Evolutionary conservation across 2,797 vertebrate species (phyloP), one percentile per base, ranked within the genome.

Genomic region (Acridotheres tristis): DNA sequence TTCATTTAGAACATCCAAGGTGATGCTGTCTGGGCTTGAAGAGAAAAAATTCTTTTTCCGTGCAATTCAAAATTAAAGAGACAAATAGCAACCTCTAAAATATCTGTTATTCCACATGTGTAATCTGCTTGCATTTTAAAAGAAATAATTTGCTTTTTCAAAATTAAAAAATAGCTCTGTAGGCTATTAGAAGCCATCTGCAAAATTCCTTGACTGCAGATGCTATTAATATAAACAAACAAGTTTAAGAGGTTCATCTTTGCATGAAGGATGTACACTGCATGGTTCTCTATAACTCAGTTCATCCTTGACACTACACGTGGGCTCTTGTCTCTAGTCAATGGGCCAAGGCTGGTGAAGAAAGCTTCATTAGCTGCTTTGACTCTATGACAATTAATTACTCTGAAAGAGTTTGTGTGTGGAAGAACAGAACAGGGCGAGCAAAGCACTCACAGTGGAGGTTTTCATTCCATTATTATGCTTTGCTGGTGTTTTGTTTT

Each of bases 321-420:
- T 26, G 40, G 25, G 32, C 22, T 89, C 34, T 71, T 78, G 68
- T 53, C 48, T 19, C 27, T 27, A 74, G 27, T 61, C 57, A 88
- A 32, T 27, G 36, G 61, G 36, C 32, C 66, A 65, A 93, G 48
- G 65, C 38, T 80, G n/a, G n/a, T 43, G 54, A 88, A 93, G 50
- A 89, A 77, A 91, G 40, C 66, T 85, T 85, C 89, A 66, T 88
- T 85, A 81, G 43, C 29, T 93, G 26, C 73, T 88, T 93, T 86
- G 38, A 38, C 7, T 75, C 62, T 69, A 11, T 78, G 73, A 36
- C 40, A 91, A 36, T 83, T 84, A 87, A 92, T 83, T 89, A 72
- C 20, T 55, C 54, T 81, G 75, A 63, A 85, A 69, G 32, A 50
- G 9, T 89, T 65, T 66, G 5, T 40, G 25, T 71, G 17, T 14